Conservation (phyloP, 2,113 vertebrate genomes). For the Dolichotis patagonum region DNA sequence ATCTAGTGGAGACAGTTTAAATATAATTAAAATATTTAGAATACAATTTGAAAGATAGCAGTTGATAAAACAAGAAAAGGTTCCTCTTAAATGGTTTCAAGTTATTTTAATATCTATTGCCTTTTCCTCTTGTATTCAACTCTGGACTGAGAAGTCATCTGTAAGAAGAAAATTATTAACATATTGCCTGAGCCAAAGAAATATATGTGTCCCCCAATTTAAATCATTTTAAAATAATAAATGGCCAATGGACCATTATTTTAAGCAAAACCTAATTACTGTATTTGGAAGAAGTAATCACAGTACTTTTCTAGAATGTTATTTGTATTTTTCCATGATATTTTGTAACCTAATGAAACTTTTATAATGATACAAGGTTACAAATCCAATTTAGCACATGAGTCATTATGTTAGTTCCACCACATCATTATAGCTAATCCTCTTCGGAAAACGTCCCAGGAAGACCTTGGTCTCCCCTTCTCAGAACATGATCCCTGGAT, state of each 20-base stretch:
- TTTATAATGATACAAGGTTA: constrained; percentile 19
- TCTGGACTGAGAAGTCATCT: not conserved
- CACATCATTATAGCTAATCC: not conserved
- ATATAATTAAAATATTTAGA: constrained; percentile 24
- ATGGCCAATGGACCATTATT: not conserved
- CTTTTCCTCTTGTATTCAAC: not conserved
- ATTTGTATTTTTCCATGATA: constrained; percentile 43
- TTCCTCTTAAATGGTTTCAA: not conserved
- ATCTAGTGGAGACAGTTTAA: not conserved
- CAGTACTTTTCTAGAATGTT: not conserved
- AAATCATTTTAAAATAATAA: constrained; percentile 29
- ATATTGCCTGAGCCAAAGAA: constrained; percentile 42
- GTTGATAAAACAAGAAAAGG: not conserved
- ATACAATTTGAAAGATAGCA: not conserved
- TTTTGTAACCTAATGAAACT: constrained; percentile 37
- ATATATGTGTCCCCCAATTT: not conserved
- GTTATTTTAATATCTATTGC: not conserved
- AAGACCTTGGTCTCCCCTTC: constrained; percentile 13
- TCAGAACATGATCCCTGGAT: constrained; percentile 22
- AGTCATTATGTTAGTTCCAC: constrained; percentile 50
- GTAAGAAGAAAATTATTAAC: not conserved
- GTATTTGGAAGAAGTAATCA: constrained; percentile 1
- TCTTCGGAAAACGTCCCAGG: constrained; percentile 32
- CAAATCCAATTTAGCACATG: not conserved
- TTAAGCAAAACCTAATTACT: not conserved